A percentile compares a stretch with the other conserved stretches of the same genome.
Conservation (phyloP, 2,797 vertebrate species). For the Sebastolobus altivelis region DNA sequence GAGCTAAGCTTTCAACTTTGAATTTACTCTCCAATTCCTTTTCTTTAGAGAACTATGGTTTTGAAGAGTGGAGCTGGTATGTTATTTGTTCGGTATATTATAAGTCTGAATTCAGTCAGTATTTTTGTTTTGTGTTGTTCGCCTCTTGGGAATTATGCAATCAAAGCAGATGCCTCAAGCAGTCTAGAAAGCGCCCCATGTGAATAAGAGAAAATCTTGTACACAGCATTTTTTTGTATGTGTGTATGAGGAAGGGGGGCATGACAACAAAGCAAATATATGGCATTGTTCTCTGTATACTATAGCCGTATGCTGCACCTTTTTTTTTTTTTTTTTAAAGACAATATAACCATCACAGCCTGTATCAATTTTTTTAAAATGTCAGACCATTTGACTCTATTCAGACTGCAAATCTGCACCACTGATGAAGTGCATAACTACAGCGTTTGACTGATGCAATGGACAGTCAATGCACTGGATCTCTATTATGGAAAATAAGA, state of each 20-base stretch:
- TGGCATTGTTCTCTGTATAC: conserved; percentile 81
- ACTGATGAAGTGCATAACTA: conserved; percentile 50
- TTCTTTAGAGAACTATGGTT: conserved; percentile 83
- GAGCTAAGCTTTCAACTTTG: conserved; percentile 83
- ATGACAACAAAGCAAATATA: conserved; percentile 86
- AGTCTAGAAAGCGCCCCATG: conserved; percentile 86
- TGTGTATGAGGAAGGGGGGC: conserved; percentile 82
- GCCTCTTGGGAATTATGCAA: conserved; percentile 85
- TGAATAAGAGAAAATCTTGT: conserved; percentile 87
- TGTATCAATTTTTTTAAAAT: conserved; percentile 50
- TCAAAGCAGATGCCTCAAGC: conserved; percentile 87
- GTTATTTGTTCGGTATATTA: conserved; percentile 87
- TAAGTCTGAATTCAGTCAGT: conserved; percentile 87
- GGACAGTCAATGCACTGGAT: conserved; percentile 48
- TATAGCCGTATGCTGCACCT: conserved; percentile 70
- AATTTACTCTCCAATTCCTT: conserved; percentile 85
- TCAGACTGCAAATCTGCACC: conserved; percentile 58
- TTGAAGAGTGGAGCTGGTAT: conserved; percentile 84
- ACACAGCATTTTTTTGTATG: conserved; percentile 85
- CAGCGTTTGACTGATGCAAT: conserved; percentile 67
- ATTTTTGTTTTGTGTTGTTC: conserved; percentile 87
- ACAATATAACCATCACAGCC: conserved; percentile 61
- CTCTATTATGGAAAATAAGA: conserved; percentile 57
- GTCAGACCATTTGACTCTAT: conserved; percentile 65
- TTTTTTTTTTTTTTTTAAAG: conserved; percentile 48